Evolutionary conservation across 2,113 vertebrate genomes (phyloP).

Genomic region (Chrysemys picta): DNA sequence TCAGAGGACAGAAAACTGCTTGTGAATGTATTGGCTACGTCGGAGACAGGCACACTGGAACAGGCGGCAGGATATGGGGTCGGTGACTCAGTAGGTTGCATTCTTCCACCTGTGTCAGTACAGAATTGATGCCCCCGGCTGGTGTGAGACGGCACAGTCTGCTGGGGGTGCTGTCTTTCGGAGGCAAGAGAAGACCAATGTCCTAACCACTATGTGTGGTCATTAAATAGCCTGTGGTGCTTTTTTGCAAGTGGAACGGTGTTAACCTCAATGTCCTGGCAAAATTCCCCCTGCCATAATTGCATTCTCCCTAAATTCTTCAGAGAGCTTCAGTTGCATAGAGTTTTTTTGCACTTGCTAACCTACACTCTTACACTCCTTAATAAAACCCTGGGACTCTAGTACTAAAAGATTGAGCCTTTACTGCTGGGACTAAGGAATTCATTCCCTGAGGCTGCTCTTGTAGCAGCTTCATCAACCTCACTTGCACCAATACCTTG

Average conservation of each 20-base stretch:
- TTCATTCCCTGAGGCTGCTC: background rate
- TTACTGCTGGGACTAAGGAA: background rate
- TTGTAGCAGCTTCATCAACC: background rate
- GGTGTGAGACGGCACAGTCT: background rate
- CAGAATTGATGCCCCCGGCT: background rate
- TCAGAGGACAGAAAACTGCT: slow-evolving; percentile 15
- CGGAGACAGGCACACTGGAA: slow-evolving; percentile 16
- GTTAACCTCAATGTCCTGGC: background rate
- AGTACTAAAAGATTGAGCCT: background rate
- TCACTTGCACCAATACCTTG: background rate
- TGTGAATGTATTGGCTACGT: slow-evolving; percentile 54
- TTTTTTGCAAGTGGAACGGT: background rate
- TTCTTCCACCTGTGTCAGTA: background rate
- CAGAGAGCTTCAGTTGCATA: background rate
- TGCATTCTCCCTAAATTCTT: background rate
- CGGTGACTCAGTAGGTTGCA: slow-evolving; percentile 30
- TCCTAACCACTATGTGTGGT: background rate
- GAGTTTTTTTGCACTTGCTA: background rate
- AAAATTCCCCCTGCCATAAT: background rate
- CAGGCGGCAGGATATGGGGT: slow-evolving; percentile 33
- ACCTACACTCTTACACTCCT: too few species aligned
- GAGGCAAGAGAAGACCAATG: background rate
- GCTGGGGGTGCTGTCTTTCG: too few species aligned
- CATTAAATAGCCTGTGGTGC: background rate
- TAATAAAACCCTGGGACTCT: background rate